Base-by-base conservation (phyloP, 92 coral and sea anemone genomes). In the Bergia puertoricense region DNA sequence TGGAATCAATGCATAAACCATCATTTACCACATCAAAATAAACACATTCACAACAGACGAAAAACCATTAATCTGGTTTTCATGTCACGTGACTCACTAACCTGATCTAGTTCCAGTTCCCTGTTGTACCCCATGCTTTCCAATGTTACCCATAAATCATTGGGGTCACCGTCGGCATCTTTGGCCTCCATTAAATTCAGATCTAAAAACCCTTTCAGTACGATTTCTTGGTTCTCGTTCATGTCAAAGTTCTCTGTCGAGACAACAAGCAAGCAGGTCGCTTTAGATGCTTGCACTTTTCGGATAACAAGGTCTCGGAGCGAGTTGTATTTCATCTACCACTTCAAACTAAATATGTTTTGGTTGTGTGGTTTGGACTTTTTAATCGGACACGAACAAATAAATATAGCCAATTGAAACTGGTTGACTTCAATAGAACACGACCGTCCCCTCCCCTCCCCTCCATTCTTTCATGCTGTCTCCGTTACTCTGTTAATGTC, bases 121-220 rank as follows among this genome's bases (percentile, higher is more conserved):
- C 92, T 91, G 93, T 97, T 97, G 88, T 95, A 97, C 39, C 99
- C 99, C 99, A 97, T 95, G 83, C 91, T 93, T 67, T 94, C 96
- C 79, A 97, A 88, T 8, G 99, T 97, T 91, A 95, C 92, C 99
- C 99, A 97, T 85, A 97, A 90, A 86, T 97, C 99, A 90, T 95
- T 86, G 57, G 97, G 98, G 81, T 95, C 99, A 82, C 99, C 96
- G 6, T 97, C 99, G 2, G 98, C 92, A 88, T 97, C 99, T 88
- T 96, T 95, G 46, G 99, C 99, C 85, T 97, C 99, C 99, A 97
- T 97, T 90, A 93, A 83, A 90, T 97, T 97, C 80, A 97, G 91
- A 67, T 95, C 98, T 42, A 97, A 92, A 71, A 97, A 97, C 42
- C 99, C 99, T 77, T 94, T 93, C 40, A 97, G 93, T 8, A 96